phyloP scores from a whole-genome alignment of 1,140 invertebrate species.

The Drosophila kohkoa region DNA sequence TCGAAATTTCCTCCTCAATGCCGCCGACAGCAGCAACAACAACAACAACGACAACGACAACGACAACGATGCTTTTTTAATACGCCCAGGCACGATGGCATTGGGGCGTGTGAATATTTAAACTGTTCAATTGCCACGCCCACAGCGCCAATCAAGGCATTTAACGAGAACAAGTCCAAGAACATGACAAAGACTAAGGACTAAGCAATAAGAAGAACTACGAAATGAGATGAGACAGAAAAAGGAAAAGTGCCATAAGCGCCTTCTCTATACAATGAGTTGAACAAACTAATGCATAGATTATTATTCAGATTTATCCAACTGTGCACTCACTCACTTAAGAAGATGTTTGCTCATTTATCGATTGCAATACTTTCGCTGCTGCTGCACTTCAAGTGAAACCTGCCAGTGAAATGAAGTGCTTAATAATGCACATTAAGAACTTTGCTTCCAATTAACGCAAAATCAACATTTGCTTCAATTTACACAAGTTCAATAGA shows the following conservation, averaged over 20 bases:
- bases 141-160: constrained; percentile 57
- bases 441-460: background rate
- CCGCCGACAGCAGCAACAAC: no score
- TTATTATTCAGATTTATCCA: background rate
- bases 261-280: background rate
- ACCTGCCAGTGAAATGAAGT: no score
- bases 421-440: constrained; percentile 1
- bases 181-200: constrained; percentile 28
- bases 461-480: background rate
- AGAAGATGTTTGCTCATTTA: background rate
- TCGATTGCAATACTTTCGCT: background rate
- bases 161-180: constrained; percentile 37
- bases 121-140: constrained; percentile 63
- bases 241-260: background rate
- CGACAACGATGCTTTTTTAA: constrained; percentile 17
- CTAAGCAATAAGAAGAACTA: background rate
- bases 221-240: background rate
- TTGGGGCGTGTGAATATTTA: constrained; percentile 41
- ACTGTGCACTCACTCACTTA: background rate
- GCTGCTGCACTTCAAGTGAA: background rate
- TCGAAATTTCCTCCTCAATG: constrained; percentile 24
- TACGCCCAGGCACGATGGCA: constrained; percentile 15
- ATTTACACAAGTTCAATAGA: background rate
- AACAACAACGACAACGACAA: background rate
- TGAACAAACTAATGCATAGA: constrained; percentile 6